Conservation (phyloP, 1,140 invertebrate species). For the Drosophila aff. region DNA sequence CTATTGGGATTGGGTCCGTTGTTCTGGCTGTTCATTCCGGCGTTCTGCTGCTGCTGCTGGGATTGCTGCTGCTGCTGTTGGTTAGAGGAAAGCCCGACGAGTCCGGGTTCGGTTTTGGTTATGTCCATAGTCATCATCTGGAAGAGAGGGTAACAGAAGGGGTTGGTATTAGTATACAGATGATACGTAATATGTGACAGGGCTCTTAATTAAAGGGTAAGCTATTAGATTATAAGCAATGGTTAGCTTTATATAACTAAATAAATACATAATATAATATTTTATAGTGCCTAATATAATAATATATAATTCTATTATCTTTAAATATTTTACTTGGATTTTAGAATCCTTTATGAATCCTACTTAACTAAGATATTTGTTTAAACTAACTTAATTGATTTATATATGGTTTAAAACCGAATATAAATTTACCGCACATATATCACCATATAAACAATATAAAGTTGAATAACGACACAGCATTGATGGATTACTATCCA, state of each 20-base stretch:
- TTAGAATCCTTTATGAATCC: too few relatives aligned
- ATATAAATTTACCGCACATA: background rate
- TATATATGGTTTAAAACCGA: background rate
- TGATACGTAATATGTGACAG: background rate
- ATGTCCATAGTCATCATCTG: constrained; percentile 91
- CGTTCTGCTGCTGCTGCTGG: constrained; percentile 79
- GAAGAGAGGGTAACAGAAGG: background rate
- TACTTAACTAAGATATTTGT: too few relatives aligned
- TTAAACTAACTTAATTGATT: too few relatives aligned
- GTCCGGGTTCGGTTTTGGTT: constrained; percentile 88
- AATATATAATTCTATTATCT: too few relatives aligned
- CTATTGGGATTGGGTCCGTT: constrained; percentile 60
- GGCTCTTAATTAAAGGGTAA: too few relatives aligned
- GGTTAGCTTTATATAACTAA: too few relatives aligned
- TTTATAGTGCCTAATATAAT: too few relatives aligned
- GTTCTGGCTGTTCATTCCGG: constrained; percentile 84
- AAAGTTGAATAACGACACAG: too few relatives aligned
- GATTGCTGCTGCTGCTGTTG: constrained; percentile 63
- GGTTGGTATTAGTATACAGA: background rate
- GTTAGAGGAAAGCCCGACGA: constrained; percentile 80
- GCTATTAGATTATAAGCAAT: too few relatives aligned
- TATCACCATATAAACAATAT: background rate
- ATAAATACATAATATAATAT: too few relatives aligned
- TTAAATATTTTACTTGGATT: too few relatives aligned
- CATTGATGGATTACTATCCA: too few relatives aligned